These are phyloP conservation scores for Sebastolobus alascanus DNA, from an alignment of 2,797 vertebrate genomes.

Conservation along the genomic window DNA sequence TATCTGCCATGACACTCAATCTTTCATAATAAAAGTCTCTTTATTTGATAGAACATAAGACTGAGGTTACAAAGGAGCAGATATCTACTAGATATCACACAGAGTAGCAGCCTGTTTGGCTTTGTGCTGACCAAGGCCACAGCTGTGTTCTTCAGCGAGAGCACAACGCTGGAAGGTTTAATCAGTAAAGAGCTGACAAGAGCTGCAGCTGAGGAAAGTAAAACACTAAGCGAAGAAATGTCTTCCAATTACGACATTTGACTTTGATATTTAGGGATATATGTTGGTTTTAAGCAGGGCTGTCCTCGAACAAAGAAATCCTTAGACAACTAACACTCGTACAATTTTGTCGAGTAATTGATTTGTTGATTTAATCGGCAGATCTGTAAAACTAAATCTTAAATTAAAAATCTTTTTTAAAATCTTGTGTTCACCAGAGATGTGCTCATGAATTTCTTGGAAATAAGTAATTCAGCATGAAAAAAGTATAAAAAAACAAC, in stretches of 20 bases:
- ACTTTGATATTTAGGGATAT: neutral
- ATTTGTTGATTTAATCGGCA: too few relatives aligned
- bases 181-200: neutral
- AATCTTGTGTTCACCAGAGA: too few relatives aligned
- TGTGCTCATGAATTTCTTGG: too few relatives aligned
- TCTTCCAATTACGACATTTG: neutral
- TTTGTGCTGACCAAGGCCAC: slow-evolving; percentile 35
- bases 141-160: slow-evolving; percentile 20
- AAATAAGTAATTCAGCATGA: too few relatives aligned
- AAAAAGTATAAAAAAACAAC: too few relatives aligned
- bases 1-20: slow-evolving; percentile 8
- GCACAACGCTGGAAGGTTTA: neutral
- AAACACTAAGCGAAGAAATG: neutral
- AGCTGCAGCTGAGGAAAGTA: neutral
- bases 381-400: too few relatives aligned
- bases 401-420: too few relatives aligned
- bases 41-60: neutral
- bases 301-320: too few relatives aligned
- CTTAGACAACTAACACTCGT: too few relatives aligned
- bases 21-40: slow-evolving; percentile 16
- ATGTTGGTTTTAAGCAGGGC: neutral
- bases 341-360: too few relatives aligned
- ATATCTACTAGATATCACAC: slow-evolving; percentile 20
- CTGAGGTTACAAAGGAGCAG: slow-evolving; percentile 16
- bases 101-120: slow-evolving; percentile 24